Conservation (phyloP, 1,140 invertebrate species). For the Cotesia typhae region DNA sequence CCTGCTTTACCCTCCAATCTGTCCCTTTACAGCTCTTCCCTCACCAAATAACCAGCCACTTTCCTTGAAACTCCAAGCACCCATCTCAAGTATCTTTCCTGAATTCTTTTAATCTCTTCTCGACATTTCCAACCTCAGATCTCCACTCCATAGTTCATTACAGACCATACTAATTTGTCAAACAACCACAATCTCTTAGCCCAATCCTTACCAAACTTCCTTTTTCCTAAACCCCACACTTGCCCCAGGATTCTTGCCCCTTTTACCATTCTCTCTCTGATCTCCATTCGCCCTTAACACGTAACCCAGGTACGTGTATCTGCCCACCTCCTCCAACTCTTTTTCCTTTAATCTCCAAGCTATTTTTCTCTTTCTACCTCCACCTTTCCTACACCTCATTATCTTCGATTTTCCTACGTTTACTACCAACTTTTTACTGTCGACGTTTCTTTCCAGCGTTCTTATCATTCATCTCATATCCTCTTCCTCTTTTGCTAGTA, state of each 20-base stretch:
- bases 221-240: constrained; percentile 13
- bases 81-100: no score
- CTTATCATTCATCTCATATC: no score
- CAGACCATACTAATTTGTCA: background rate
- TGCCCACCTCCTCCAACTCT: constrained; percentile 12
- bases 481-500: no score
- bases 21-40: no score
- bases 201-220: background rate
- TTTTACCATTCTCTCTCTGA: constrained; percentile 1
- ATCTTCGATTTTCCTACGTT: background rate
- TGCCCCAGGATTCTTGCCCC: background rate
- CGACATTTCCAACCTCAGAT: background rate
- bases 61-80: no score
- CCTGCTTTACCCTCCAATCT: no score
- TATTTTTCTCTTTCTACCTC: background rate
- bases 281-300: background rate
- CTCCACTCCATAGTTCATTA: background rate
- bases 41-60: no score
- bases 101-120: background rate
- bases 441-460: no score
- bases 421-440: no score
- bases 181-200: background rate
- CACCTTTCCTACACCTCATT: background rate
- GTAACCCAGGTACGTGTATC: constrained; percentile 13
- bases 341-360: background rate